Evolutionary conservation across 2,113 vertebrate genomes (phyloP), one percentile per base, ranked within the genome.

Genomic region (Ameiurus melas): DNA sequence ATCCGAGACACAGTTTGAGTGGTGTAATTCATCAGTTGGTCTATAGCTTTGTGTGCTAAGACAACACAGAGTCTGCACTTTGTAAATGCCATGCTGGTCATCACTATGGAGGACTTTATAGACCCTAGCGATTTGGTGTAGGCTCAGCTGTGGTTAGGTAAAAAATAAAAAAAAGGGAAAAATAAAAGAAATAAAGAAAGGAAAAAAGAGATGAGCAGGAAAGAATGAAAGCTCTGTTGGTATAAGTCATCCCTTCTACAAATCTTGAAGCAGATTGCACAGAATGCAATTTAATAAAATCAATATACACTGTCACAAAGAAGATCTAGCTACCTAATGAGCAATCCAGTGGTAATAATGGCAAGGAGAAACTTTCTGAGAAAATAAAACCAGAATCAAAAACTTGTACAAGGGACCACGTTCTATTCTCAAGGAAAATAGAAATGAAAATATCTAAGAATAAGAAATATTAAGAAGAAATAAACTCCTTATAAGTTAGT

Each of bases 21-120:
- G 60, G 62, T 55, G 47, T n/a, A 33, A 87, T 80, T 39, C 70
- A 55, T 81, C 77, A 87, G n/a, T 25, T 87, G 75, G 20, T 57
- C 33, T 27, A 55, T 36, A 57, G 77, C 43, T 66, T 3, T 80
- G 27, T 51, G 79, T 83, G 86, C 78, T 71, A 68, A 83, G 86
- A 71, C 79, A 87, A 87, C 79, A 71, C 36, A 60, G 43, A 68
- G 53, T n/a, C 19, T 19, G 6, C 66, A 60, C 53, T 83, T 53
- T 70, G 64, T 70, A 83, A 87, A 87, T 83, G 25, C 68, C 53
- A 83, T n/a, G 27, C 39, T 75, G 16, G 25, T 47, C 4, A 62
- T 86, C 58, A 25, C 85, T 62, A 30, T 27, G 55, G 53, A 86
- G 16, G 36, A 77, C 19, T 57, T 6, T 20, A 84, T 16, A 14